Base-by-base conservation (phyloP, 2,113 vertebrate species). In the Mustela nigripes region DNA sequence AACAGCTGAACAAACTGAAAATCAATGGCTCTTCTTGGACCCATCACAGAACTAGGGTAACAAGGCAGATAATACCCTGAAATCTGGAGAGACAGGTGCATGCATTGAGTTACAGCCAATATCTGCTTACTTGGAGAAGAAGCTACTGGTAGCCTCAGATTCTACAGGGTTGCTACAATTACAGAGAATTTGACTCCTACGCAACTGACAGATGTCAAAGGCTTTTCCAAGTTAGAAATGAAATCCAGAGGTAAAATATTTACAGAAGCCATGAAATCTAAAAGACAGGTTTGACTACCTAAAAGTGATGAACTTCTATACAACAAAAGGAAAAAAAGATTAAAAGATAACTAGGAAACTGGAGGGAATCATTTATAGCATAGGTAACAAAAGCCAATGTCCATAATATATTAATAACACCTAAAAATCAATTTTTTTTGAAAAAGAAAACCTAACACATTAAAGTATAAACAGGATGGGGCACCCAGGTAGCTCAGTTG, bases 201-300 rank as follows among this genome's bases (percentile, higher is more conserved):
- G 50, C 53, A 79, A 45, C 87, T 91, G 42, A 18, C 76, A 96
- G 95, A 11, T 67, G 19, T n/a, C 78, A 50, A 69, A 36, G 36
- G 9, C 86, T 91, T 62, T 83, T 88, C 69, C 58, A 58, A 93
- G 63, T 15, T 56, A 73, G 87, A 88, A 96, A 80, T 56, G 62
- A 95, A 94, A 96, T 48, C 36, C 45, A 60, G 45, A 79, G 65
- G 36, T 65, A 83, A 88, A 84, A 73, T 53, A 48, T 82, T 74
- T 56, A 24, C 31, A 36, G 33, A 94, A 94, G 28, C 53, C 67
- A 69, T 31, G 31, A 84, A 93, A 88, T 26, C 21, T 71, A 65
- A 88, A 90, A 87, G 65, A 76, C 58, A 83, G 45, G 9, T 62
- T 36, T 67, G 22, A 81, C n/a, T 81, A 74, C 21, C 60, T 31